Evolutionary conservation across 1,140 invertebrate species (phyloP).

Genomic region (Drosophila kikkawai): DNA sequence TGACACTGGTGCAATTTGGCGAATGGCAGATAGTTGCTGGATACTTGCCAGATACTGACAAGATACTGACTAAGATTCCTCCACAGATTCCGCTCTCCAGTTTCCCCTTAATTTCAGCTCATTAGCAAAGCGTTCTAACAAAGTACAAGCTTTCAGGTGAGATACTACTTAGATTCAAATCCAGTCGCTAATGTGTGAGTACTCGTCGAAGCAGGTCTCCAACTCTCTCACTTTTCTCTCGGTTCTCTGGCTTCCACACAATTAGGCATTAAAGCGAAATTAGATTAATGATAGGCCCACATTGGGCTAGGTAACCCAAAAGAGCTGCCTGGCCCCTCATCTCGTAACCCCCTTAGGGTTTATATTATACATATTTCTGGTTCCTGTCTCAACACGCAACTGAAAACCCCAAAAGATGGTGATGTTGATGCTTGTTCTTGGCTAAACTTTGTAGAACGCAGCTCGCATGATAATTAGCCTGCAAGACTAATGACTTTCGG

Average conservation of each 20-base stretch:
- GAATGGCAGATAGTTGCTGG: conserved; percentile 33
- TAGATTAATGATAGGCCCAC: conserved; percentile 80
- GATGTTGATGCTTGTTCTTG: conserved; percentile 58
- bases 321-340: conserved; percentile 11
- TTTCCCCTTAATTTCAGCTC: conserved; percentile 53
- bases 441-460: conserved; percentile 61
- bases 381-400: conserved; percentile 55
- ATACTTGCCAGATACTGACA: conserved; percentile 18
- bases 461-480: conserved; percentile 69
- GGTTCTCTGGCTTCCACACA: conserved; percentile 24
- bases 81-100: conserved; percentile 4
- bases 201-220: conserved; percentile 30
- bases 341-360: background rate
- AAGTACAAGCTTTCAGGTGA: conserved; percentile 28
- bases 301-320: conserved; percentile 48
- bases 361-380: conserved; percentile 20
- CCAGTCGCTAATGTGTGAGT: conserved; percentile 58
- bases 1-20: conserved; percentile 67
- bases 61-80: background rate
- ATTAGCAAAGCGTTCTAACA: conserved; percentile 54
- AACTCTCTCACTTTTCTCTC: background rate
- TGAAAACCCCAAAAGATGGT: conserved; percentile 33
- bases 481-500: conserved; percentile 69
- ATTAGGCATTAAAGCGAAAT: conserved; percentile 75
- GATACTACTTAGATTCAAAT: conserved; percentile 34